These are phyloP conservation scores for Caranx ignobilis DNA, from an alignment of 2,113 vertebrate genomes.

Conservation along the genomic window DNA sequence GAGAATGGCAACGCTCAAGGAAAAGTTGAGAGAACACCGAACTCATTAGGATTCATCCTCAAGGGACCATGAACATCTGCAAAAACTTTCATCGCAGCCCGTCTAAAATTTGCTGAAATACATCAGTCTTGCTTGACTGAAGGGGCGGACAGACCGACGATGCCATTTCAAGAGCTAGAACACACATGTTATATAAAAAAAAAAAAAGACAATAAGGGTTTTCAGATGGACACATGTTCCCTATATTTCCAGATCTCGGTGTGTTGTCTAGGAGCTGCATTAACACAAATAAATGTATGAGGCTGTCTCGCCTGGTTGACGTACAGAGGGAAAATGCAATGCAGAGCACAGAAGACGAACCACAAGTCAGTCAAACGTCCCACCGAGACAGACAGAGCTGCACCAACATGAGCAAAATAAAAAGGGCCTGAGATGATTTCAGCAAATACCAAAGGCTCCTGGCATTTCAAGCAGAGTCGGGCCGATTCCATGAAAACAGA, in stretches of 20 bases:
- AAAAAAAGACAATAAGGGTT: neutral
- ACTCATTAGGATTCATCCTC: neutral
- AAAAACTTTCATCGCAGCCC: neutral
- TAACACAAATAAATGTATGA: slow-evolving; percentile 26
- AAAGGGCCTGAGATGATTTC: slow-evolving; percentile 32
- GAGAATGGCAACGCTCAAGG: neutral
- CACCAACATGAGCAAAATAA: neutral
- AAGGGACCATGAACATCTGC: neutral
- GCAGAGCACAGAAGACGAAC: slow-evolving; percentile 52
- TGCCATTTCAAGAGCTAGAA: neutral
- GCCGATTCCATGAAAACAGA: slow-evolving; percentile 23
- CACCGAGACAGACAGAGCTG: slow-evolving; percentile 16
- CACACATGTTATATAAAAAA: too few species aligned
- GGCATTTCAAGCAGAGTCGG: slow-evolving; percentile 45
- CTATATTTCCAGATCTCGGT: slow-evolving; percentile 1
- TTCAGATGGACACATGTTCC: slow-evolving; percentile 51
- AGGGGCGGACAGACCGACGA: neutral
- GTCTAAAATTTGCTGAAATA: neutral
- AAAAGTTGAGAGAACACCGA: neutral
- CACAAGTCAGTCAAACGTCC: slow-evolving; percentile 44
- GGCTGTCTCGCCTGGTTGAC: slow-evolving; percentile 15
- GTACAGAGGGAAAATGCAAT: slow-evolving; percentile 28
- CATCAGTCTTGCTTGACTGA: slow-evolving; percentile 22
- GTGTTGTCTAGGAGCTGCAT: slow-evolving; percentile 31
- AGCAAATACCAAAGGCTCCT: slow-evolving; percentile 64